Conservation (phyloP, 2,113 vertebrate species). For the Scolopax mira region DNA sequence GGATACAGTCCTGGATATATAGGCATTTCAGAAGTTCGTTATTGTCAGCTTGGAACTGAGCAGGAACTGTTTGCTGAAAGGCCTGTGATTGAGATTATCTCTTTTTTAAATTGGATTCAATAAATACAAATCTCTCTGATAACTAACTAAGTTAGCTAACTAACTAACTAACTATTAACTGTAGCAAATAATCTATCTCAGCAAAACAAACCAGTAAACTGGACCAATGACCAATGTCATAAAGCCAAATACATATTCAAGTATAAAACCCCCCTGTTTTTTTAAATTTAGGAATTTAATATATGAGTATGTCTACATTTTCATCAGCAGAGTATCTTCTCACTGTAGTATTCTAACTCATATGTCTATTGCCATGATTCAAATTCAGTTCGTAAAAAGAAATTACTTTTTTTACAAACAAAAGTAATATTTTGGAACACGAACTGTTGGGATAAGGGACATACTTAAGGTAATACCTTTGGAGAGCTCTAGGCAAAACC, state of each 20-base stretch:
- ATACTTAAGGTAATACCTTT: neutral
- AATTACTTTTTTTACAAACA: neutral
- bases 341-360: neutral
- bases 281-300: neutral
- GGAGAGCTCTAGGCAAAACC: neutral
- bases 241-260: neutral
- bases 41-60: neutral
- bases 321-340: neutral
- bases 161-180: too few species aligned
- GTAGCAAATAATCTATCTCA: neutral
- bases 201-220: neutral
- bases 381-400: neutral
- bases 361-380: neutral
- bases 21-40: neutral
- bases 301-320: neutral
- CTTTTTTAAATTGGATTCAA: neutral
- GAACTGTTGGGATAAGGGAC: neutral
- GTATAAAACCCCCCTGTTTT: rapidly evolving
- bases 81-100: neutral
- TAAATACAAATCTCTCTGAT: neutral
- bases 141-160: too few species aligned
- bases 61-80: neutral
- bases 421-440: neutral
- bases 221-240: neutral
- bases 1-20: neutral